Evolutionary conservation across 1,140 invertebrate species (phyloP).

Genomic region (Brachionus koreanus): DNA sequence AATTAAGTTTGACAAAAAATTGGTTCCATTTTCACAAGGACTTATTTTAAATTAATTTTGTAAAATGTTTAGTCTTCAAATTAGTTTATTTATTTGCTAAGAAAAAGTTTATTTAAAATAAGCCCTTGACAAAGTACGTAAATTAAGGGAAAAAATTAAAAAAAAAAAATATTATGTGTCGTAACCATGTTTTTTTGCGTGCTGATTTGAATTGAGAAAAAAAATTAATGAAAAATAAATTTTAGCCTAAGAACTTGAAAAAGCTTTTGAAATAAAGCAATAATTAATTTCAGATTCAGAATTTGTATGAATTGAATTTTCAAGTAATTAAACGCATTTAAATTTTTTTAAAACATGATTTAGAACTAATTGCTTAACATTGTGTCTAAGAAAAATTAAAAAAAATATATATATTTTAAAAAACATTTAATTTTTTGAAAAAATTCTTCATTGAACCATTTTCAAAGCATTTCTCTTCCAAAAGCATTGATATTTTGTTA

Average conservation of each 20-base stretch:
- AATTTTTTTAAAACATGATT: not conserved
- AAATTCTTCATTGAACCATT: conserved; percentile 36
- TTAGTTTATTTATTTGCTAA: no score
- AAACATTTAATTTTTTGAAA: conserved; percentile 33
- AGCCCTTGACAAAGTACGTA: no score
- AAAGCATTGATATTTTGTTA: not conserved
- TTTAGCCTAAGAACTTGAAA: not conserved
- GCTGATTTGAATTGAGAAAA: not conserved
- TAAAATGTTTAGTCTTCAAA: no score
- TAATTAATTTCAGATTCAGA: not conserved
- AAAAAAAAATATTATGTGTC: no score
- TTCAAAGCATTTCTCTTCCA: conserved; percentile 33
- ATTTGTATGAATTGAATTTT: conserved; percentile 4
- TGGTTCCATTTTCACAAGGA: no score
- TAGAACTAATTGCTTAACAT: not conserved
- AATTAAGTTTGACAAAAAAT: no score
- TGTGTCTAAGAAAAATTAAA: not conserved
- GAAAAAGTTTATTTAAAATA: no score
- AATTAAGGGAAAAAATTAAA: no score
- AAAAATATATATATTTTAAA: conserved; percentile 28
- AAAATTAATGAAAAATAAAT: not conserved
- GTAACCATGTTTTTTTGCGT: no score
- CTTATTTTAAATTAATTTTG: no score
- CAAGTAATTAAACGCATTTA: not conserved
- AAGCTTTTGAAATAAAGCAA: not conserved